Evolutionary conservation across 1,140 invertebrate species (phyloP), one percentile per base, ranked within the genome.

Genomic region (Bombus picipes): DNA sequence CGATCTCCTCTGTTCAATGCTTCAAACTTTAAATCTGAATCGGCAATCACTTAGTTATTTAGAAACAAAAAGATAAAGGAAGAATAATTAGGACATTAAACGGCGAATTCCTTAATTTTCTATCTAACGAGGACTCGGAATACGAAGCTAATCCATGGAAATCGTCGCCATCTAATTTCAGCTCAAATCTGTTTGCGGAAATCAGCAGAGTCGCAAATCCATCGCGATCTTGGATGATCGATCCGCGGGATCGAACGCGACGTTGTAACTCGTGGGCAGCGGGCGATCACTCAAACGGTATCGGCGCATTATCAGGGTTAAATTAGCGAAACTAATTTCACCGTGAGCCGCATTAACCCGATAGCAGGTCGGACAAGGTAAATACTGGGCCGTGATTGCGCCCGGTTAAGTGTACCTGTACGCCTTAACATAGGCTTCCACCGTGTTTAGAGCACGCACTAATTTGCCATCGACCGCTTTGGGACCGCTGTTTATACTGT

Each of bases 391-490:
- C 77, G 84, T 89, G 88, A 89, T 89, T 89, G 88, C 88, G 62
- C 34, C 80, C 76, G 72, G 84, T 89, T 89, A 87, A 89, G 88
- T 80, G 88, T 89, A 88, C 84, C 74, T 37, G 88, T 34, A 65
- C 85, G 88, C 88, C 88, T 89, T 89, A 89, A 87, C 88, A 74
- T 89, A 88, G 88, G 88, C 88, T 81, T 68, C 71, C 70, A 41
- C 59, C 75, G 71, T 87, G 88, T 83, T 89, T 81, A 87, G 88
- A 83, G 81, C 88, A 68, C 70, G 81, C 85, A 85, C 88, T 86
- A 89, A 89, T 89, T 89, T 89, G 80, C 83, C 88, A 83, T 89
- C 85, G 80, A 89, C 79, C 88, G 87, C 84, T 89, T 89, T 89
- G 80, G 76, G 66, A 70, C 88, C 75, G 62, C 72, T 89, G 88